A percentile compares a stretch with the other conserved stretches of the same genome.
Conservation (phyloP, 64 coral and sea anemone species). For the Pocillopora damicornis region DNA sequence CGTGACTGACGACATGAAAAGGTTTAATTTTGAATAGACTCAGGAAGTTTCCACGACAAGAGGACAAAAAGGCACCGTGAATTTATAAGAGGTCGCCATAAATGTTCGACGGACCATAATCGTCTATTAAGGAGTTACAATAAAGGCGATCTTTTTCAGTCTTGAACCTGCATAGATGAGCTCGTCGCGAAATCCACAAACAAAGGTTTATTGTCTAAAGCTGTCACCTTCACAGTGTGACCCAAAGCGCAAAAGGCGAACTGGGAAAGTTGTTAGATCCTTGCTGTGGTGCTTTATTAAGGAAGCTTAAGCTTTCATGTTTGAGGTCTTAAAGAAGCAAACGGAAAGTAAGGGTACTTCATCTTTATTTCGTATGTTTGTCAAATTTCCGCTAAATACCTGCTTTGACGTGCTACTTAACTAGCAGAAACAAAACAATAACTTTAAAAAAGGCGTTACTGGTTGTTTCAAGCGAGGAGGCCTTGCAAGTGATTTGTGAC, state of each 20-base stretch:
- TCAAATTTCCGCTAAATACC: background rate
- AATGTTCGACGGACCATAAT: background rate
- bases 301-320: too few species aligned
- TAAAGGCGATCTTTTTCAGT: background rate
- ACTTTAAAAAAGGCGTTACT: background rate
- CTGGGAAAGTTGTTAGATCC: background rate
- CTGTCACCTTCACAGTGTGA: background rate
- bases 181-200: background rate
- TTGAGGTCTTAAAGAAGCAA: too few species aligned
- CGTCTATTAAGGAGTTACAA: background rate
- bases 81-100: too few species aligned
- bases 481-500: background rate
- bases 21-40: background rate
- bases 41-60: background rate
- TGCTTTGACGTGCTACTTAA: background rate
- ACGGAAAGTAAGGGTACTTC: background rate
- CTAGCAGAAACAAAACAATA: background rate
- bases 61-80: background rate
- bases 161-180: background rate
- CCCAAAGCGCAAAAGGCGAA: background rate
- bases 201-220: conserved; percentile 13
- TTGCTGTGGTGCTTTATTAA: background rate
- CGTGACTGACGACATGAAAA: background rate
- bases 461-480: background rate
- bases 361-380: background rate